A percentile compares a stretch with the other conserved stretches of the same genome.
Evolutionary conservation across 2,113 vertebrate species (phyloP).

Genomic region (Halichoeres trimaculatus): DNA sequence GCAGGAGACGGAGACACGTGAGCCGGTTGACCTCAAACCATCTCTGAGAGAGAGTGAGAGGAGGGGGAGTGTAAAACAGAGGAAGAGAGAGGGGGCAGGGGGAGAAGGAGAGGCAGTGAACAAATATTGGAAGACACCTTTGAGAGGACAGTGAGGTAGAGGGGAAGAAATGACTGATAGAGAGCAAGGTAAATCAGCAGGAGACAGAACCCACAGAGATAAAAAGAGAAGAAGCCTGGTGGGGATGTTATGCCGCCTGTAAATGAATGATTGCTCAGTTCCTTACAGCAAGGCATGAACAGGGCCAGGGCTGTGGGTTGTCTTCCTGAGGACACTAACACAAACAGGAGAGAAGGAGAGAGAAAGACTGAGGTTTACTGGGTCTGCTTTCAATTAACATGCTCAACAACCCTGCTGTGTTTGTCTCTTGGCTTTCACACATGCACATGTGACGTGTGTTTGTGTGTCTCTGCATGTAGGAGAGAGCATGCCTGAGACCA

Average conservation of each 20-base stretch:
- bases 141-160: not conserved
- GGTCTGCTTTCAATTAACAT: constrained; percentile 74
- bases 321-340: constrained; percentile 4
- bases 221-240: not conserved
- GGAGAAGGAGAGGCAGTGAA: not conserved
- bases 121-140: constrained; percentile 14
- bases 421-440: constrained; percentile 68
- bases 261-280: not conserved
- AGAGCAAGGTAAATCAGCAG: not conserved
- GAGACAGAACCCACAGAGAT: not conserved
- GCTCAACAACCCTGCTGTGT: constrained; percentile 68
- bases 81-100: constrained; percentile 3
- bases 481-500: not conserved
- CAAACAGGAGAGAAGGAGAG: not conserved
- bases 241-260: constrained; percentile 21
- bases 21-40: constrained; percentile 77
- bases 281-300: constrained; percentile 1
- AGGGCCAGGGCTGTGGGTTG: not conserved
- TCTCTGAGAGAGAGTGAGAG: constrained; percentile 58
- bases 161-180: not conserved
- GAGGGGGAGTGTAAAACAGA: constrained; percentile 35
- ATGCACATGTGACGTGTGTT: constrained; percentile 48
- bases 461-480: not conserved
- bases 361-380: constrained; percentile 2
- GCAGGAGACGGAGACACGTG: constrained; percentile 75